A percentile compares a stretch with the other conserved stretches of the same genome.
Conservation (phyloP, 2,113 vertebrate species). For the Centropristis striata region DNA sequence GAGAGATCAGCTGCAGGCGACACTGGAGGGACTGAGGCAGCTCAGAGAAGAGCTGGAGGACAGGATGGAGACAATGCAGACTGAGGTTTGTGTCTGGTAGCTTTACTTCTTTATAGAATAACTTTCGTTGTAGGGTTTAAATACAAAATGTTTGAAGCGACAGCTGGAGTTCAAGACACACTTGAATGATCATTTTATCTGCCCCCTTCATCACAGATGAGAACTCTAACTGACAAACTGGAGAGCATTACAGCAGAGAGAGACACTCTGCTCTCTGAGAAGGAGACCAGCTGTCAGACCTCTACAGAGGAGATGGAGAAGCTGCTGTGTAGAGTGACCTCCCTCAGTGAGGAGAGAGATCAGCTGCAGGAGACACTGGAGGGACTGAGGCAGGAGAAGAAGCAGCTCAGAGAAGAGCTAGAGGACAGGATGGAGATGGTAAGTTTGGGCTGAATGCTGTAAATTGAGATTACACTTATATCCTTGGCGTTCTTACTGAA, state of each 20-base stretch:
- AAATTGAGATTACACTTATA: not conserved
- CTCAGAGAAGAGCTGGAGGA: conserved; percentile 31
- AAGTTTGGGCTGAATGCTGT: not conserved
- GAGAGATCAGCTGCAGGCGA: conserved; percentile 39
- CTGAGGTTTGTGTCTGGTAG: conserved; percentile 10
- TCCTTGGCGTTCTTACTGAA: not conserved
- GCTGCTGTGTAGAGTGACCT: conserved; percentile 19
- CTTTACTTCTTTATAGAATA: not conserved
- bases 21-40: conserved; percentile 31
- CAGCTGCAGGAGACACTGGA: conserved; percentile 49
- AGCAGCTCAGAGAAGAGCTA: conserved; percentile 25
- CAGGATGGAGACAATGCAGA: not conserved
- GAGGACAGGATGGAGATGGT: conserved; percentile 29
- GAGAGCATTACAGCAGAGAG: conserved; percentile 41
- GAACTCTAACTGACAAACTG: conserved; percentile 39
- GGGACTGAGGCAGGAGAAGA: conserved; percentile 43
- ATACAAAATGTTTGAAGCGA: not conserved
- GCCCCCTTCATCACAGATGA: not conserved
- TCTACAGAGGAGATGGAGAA: conserved; percentile 37
- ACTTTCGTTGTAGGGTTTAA: not conserved
- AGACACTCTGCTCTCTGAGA: conserved; percentile 24
- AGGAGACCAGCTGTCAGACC: not conserved
- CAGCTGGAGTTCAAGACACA: too few relatives aligned
- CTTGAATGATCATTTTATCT: not conserved
- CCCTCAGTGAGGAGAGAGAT: conserved; percentile 53